Percentiles rank a stretch among this genome's conserved stretches.
These are phyloP conservation scores for Cataglyphis livida DNA, from an alignment of 2,888 invertebrate species.

Conservation along the genomic window DNA sequence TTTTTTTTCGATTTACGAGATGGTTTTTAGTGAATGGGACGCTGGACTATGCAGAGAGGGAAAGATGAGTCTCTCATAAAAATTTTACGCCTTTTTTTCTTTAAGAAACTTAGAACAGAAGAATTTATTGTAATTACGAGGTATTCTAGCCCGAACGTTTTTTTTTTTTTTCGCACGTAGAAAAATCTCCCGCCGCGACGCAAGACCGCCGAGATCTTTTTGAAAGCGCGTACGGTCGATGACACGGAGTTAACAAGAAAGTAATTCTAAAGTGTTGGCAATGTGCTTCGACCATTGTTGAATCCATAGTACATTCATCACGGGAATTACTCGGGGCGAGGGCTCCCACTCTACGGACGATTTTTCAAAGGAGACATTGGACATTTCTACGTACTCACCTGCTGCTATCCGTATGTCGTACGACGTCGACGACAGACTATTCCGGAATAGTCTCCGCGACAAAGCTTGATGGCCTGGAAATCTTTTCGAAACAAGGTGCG, in stretches of 20 bases:
- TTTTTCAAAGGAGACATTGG: conserved; percentile 72
- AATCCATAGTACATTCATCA: conserved; percentile 65
- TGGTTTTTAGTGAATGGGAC: neutral
- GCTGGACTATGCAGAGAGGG: neutral
- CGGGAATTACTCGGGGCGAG: conserved; percentile 62
- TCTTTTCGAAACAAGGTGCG: conserved; percentile 45
- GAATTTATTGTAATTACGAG: neutral
- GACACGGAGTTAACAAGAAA: conserved; percentile 36
- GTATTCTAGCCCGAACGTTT: neutral
- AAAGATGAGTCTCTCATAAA: neutral
- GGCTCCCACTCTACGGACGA: conserved; percentile 42
- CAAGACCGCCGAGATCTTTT: neutral
- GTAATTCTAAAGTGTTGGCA: conserved; percentile 33
- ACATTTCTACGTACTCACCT: conserved; percentile 58
- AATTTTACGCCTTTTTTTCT: neutral
- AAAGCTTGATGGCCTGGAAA: conserved; percentile 66
- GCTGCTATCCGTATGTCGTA: conserved; percentile 56
- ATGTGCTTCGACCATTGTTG: conserved; percentile 60
- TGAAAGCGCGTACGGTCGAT: neutral
- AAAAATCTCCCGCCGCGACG: neutral
- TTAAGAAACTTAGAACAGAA: neutral
- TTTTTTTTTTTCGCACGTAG: neutral
- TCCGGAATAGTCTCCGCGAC: conserved; percentile 34
- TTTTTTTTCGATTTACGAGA: neutral
- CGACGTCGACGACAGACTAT: conserved; percentile 52